These are phyloP conservation scores for Sphaerodactylus townsendi DNA, from an alignment of 2,113 vertebrate species.

Conservation along the genomic window DNA sequence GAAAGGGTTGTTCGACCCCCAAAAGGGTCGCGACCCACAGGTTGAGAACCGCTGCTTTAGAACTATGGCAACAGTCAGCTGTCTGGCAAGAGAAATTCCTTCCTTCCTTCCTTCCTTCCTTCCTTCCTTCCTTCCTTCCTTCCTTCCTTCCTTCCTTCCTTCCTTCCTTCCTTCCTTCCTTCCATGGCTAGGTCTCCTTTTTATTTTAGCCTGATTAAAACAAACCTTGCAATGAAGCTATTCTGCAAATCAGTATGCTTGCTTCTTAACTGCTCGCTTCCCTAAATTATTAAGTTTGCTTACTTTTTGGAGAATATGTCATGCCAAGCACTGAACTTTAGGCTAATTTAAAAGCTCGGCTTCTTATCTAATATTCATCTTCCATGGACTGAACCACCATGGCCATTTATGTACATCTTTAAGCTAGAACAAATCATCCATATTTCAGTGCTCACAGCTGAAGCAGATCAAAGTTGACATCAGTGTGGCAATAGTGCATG, in stretches of 20 bases:
- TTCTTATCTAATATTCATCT: neutral
- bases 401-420: neutral
- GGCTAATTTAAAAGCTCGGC: neutral
- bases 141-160: too few species aligned
- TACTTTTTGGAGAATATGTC: neutral
- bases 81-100: too few species aligned
- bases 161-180: constrained; percentile 23
- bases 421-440: neutral
- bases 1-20: too few species aligned
- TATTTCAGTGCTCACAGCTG: neutral
- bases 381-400: neutral
- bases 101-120: too few species aligned
- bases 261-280: neutral
- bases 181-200: neutral
- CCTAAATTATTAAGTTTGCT: neutral
- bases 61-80: too few species aligned
- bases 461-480: neutral
- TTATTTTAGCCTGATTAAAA: neutral
- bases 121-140: too few species aligned
- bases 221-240: constrained; percentile 17
- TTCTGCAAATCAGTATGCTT: constrained; percentile 4
- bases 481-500: neutral
- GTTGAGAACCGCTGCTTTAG: too few species aligned
- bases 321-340: neutral
- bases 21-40: too few species aligned